Conservation (phyloP, 2,888 invertebrate species). For the Eristalis arbustorum region DNA sequence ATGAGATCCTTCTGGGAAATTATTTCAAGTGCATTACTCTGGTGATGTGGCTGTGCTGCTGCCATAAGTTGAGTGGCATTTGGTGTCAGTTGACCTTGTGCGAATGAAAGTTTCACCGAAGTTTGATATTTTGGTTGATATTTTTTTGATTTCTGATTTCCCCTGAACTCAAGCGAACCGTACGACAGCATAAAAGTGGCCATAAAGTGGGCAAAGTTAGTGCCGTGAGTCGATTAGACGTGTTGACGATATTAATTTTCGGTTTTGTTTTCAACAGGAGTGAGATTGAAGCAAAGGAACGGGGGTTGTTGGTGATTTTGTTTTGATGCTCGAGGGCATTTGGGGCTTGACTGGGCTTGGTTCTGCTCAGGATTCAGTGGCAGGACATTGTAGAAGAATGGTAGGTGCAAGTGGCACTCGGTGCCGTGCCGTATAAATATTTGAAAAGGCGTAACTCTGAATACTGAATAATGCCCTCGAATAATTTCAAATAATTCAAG, state of each 20-base stretch:
- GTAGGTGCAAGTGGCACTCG: no score
- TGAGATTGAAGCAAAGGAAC: not conserved
- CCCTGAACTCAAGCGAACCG: not conserved
- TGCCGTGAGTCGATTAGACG: not conserved
- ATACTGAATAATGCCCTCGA: no score
- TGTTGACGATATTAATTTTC: not conserved
- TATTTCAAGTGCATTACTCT: slow-evolving; percentile 12
- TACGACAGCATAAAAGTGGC: not conserved
- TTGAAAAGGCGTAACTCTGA: no score
- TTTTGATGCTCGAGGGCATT: not conserved
- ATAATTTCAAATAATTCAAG: no score
- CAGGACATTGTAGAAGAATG: no score
- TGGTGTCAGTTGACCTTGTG: not conserved
- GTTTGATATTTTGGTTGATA: not conserved
- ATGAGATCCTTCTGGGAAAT: slow-evolving; percentile 16
- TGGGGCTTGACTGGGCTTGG: no score
- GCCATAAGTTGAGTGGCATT: not conserved
- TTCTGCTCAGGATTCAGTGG: no score
- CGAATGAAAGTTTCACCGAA: not conserved
- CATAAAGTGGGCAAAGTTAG: not conserved
- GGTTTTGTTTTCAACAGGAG: not conserved
- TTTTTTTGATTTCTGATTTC: not conserved
- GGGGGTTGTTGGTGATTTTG: not conserved
- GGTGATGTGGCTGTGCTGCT: not conserved
- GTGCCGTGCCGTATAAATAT: no score